Evolutionary conservation across 2,888 invertebrate species (phyloP).

Genomic region (Campopleginae sp.): DNA sequence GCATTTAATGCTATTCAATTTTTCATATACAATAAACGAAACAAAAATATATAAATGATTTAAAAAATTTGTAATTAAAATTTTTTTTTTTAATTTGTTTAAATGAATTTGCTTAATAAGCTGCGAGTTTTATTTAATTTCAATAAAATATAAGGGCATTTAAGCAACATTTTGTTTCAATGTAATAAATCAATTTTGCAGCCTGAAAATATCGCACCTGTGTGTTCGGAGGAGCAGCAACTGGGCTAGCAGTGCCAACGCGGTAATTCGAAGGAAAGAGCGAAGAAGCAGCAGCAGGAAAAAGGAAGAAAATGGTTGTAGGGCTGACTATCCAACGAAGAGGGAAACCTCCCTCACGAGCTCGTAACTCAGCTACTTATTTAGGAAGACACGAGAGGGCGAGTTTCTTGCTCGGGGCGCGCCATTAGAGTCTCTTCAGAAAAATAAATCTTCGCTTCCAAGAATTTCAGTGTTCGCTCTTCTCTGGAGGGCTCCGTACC

Average conservation of each 20-base stretch:
- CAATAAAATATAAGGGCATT: no score
- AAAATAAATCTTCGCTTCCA: slow-evolving; percentile 82
- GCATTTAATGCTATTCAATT: background rate
- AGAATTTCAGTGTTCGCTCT: slow-evolving; percentile 71
- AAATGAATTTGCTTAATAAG: background rate
- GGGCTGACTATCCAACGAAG: slow-evolving; percentile 62
- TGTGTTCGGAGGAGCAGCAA: slow-evolving; percentile 49
- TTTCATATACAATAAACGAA: background rate
- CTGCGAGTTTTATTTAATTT: background rate
- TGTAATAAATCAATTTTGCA: slow-evolving; percentile 35
- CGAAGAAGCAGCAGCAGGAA: slow-evolving; percentile 46
- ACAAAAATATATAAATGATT: background rate
- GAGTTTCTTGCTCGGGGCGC: slow-evolving; percentile 78
- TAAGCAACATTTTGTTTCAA: slow-evolving; percentile 10
- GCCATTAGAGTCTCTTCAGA: slow-evolving; percentile 81
- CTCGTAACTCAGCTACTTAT: slow-evolving; percentile 81
- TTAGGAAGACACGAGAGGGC: slow-evolving; percentile 73
- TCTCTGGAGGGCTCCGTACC: slow-evolving; percentile 17
- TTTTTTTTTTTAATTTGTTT: no score
- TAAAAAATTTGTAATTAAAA: background rate
- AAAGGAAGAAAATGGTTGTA: slow-evolving; percentile 72
- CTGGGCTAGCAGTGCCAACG: slow-evolving; percentile 48
- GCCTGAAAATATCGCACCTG: slow-evolving; percentile 51
- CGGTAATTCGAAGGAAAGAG: slow-evolving; percentile 45
- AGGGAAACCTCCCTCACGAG: slow-evolving; percentile 78